Conservation (phyloP, 1,140 invertebrate genomes). For the Lethocerus indicus region DNA sequence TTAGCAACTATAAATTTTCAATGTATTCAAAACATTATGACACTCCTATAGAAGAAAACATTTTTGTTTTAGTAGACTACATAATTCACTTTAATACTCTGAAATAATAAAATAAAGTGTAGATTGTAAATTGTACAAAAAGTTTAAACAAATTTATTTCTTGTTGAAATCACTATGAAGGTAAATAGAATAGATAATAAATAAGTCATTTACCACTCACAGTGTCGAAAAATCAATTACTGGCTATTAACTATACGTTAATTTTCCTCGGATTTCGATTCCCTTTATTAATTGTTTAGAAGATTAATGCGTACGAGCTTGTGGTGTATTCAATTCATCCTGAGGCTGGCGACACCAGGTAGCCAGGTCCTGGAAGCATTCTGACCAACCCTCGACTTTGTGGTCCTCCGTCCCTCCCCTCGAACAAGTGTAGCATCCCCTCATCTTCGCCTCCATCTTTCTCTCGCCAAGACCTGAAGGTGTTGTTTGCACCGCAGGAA, state of each 20-base stretch:
- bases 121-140: no score
- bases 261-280: background rate
- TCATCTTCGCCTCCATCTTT: background rate
- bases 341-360: slow-evolving; percentile 11
- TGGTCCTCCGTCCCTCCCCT: background rate
- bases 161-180: background rate
- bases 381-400: slow-evolving; percentile 10
- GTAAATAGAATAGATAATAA: background rate
- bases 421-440: background rate
- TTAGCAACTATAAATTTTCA: background rate
- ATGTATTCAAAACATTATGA: background rate
- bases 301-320: slow-evolving; percentile 3
- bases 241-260: no score
- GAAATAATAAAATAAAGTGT: background rate
- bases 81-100: background rate
- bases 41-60: background rate
- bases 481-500: background rate
- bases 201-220: background rate
- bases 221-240: background rate
- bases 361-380: slow-evolving; percentile 13
- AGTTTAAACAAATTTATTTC: no score
- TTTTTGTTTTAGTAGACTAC: background rate
- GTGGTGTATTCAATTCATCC: slow-evolving; percentile 14
- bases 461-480: slow-evolving; percentile 14
- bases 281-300: background rate